Percentiles rank a stretch among this genome's conserved stretches.
Conservation (phyloP, 1,140 invertebrate species). For the Lordiphosa stackelbergi region DNA sequence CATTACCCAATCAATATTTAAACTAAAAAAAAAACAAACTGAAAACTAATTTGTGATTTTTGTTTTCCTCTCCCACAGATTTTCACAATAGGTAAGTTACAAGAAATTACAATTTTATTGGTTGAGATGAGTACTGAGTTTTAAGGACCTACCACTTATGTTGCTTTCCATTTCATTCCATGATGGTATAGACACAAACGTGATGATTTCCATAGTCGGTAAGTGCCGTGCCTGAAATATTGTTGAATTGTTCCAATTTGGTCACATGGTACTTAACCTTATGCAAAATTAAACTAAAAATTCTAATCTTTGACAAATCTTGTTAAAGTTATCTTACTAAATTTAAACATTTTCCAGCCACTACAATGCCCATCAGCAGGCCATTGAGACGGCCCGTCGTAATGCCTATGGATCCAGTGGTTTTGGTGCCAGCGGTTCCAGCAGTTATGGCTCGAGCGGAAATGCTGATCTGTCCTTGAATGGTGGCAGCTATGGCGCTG, state of each 20-base stretch:
- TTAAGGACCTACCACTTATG: not conserved
- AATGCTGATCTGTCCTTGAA: conserved; percentile 15
- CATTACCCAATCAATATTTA: conserved; percentile 7
- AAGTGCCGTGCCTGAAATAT: conserved; percentile 55
- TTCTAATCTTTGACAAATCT: not conserved
- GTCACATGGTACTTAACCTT: conserved; percentile 41
- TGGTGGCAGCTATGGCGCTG: conserved; percentile 14
- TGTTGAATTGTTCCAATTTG: conserved; percentile 35
- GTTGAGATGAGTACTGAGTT: no score
- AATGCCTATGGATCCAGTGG: conserved; percentile 34
- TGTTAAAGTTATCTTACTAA: not conserved
- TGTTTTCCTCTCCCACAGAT: conserved; percentile 35
- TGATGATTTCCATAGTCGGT: conserved; percentile 52
- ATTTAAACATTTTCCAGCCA: conserved; percentile 39
- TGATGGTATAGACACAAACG: conserved; percentile 30
- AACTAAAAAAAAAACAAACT: not conserved
- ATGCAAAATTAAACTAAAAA: conserved; percentile 13
- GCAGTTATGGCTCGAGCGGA: conserved; percentile 11
- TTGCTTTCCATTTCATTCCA: conserved; percentile 5
- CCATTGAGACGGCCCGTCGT: conserved; percentile 56
- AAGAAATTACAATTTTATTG: no score
- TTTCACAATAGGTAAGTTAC: conserved; percentile 48
- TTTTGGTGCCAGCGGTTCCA: conserved; percentile 15
- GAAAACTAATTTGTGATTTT: conserved; percentile 10
- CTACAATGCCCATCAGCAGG: conserved; percentile 54